These are phyloP conservation scores for Sweltsa coloradensis DNA, from an alignment of 1,140 invertebrate species.

Conservation along the genomic window DNA sequence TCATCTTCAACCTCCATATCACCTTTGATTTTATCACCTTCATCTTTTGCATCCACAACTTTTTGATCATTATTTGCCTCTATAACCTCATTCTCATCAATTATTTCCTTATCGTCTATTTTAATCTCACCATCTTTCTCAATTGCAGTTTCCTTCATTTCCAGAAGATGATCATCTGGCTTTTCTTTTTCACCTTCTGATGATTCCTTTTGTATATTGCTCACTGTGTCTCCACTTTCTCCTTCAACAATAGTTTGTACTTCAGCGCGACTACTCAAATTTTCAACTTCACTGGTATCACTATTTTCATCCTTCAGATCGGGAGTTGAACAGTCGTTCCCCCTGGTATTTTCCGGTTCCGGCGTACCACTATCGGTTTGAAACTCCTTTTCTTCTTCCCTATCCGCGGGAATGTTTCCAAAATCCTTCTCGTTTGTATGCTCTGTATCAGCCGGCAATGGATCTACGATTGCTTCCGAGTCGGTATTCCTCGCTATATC, in stretches of 20 bases:
- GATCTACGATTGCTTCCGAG: too few species aligned
- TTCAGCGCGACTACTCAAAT: not conserved
- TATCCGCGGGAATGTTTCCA: too few species aligned
- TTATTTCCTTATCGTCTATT: conserved; percentile 14
- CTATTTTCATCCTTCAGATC: too few species aligned
- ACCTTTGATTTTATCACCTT: too few species aligned
- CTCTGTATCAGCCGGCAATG: too few species aligned
- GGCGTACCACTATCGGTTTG: too few species aligned
- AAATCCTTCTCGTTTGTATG: too few species aligned
- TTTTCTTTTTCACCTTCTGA: conserved; percentile 8
- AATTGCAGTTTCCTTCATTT: conserved; percentile 9
- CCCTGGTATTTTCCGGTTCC: too few species aligned
- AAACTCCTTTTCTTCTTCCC: too few species aligned
- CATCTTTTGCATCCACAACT: conserved; percentile 1
- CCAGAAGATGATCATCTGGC: conserved; percentile 6
- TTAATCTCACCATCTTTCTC: not conserved
- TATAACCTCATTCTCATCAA: conserved; percentile 13
- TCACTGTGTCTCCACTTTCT: not conserved
- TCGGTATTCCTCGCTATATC: conserved; percentile 48
- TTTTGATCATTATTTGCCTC: conserved; percentile 2
- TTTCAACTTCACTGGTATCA: conserved; percentile 2
- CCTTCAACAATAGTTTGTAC: not conserved
- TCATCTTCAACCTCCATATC: conserved; percentile 19
- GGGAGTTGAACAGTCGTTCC: too few species aligned
- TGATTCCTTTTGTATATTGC: not conserved